A percentile compares a stretch with the other conserved stretches of the same genome.
Evolutionary conservation across 2,888 invertebrate genomes (phyloP).

Genomic region (Calameuta pallipes): DNA sequence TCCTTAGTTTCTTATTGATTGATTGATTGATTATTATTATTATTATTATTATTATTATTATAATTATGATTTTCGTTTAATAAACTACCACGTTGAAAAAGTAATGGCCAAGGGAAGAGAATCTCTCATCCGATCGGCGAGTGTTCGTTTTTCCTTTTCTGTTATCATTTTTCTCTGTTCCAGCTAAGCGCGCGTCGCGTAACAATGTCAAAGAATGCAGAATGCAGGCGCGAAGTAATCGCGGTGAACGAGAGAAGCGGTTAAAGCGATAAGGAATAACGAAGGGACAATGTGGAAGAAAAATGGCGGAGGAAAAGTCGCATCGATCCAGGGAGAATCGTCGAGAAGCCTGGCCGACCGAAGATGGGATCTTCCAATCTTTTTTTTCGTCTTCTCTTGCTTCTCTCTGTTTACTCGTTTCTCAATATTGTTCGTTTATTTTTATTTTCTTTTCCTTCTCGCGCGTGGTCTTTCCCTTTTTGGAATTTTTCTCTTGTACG

Average conservation of each 20-base stretch:
- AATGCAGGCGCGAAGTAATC: no score
- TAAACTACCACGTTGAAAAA: constrained; percentile 61
- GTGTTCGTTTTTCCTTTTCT: no score
- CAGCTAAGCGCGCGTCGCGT: no score
- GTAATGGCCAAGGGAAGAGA: constrained; percentile 10
- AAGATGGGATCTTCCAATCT: constrained; percentile 18
- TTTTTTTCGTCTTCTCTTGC: constrained; percentile 20
- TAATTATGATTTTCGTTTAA: constrained; percentile 62
- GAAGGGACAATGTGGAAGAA: no score
- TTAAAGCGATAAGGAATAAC: no score
- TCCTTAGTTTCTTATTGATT: constrained; percentile 48
- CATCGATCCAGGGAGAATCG: no score
- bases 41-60: constrained; percentile 50
- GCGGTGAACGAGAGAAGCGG: no score
- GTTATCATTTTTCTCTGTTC: no score
- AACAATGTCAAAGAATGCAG: no score
- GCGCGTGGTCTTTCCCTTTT: background rate
- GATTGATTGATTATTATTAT: no score
- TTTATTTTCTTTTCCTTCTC: background rate
- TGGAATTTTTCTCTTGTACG: background rate
- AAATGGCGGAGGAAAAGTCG: no score
- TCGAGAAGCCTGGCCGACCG: constrained; percentile 13
- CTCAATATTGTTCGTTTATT: constrained; percentile 12
- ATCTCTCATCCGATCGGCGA: no score
- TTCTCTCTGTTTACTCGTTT: constrained; percentile 9